Percentiles rank a stretch among this genome's conserved stretches.
Evolutionary conservation across 2,113 vertebrate species (phyloP).

Genomic region (Cochlearius cochlearius): DNA sequence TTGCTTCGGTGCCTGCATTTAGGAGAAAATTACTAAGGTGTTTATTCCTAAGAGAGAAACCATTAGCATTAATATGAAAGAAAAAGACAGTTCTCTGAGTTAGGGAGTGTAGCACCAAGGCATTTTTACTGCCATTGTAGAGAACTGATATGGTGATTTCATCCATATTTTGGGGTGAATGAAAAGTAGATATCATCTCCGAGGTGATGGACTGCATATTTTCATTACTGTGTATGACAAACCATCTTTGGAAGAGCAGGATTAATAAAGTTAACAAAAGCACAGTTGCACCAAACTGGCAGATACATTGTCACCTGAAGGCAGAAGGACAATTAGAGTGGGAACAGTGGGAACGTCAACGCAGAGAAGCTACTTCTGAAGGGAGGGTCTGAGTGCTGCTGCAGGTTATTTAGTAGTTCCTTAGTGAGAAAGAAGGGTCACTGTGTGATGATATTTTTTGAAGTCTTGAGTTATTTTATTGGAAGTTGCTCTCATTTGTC

Average conservation of each 20-base stretch:
- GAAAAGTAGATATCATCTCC: not conserved
- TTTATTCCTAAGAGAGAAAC: conserved; percentile 30
- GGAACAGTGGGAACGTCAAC: not conserved
- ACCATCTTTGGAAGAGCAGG: not conserved
- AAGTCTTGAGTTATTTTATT: not conserved
- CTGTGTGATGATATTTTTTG: not conserved
- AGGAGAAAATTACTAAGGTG: conserved; percentile 47
- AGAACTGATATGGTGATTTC: not conserved
- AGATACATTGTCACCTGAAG: not conserved
- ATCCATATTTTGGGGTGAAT: not conserved
- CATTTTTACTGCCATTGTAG: not conserved
- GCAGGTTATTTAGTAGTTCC: not conserved
- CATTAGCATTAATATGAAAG: conserved; percentile 39
- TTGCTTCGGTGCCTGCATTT: conserved; percentile 42
- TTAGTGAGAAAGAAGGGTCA: not conserved
- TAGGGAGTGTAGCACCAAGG: not conserved
- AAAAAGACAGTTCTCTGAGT: conserved; percentile 5
- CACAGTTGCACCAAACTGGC: not conserved
- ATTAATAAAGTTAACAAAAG: conserved; percentile 38
- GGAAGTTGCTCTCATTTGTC: not conserved
- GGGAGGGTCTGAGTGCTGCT: not conserved
- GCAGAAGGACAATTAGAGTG: not conserved
- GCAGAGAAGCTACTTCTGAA: not conserved
- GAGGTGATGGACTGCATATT: not conserved
- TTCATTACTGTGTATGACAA: not conserved